Percentiles rank a stretch among this genome's conserved stretches.
Evolutionary conservation across 2,888 invertebrate species (phyloP).

Genomic region (Drosophila hamatofila): DNA sequence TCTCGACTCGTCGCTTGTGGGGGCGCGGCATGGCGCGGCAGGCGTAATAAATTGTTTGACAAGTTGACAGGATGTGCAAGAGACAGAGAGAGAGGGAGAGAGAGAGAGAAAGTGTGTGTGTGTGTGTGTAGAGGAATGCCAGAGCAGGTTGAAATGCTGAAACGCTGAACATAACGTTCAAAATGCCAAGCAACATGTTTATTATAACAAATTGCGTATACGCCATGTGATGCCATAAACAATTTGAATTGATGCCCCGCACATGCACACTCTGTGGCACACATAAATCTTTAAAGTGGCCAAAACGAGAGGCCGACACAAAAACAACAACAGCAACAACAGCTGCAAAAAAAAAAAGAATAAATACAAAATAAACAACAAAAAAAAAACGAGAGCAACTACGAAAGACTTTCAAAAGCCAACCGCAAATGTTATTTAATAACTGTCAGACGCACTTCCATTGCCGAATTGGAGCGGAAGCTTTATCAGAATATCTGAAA

Average conservation of each 20-base stretch:
- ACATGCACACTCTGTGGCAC: constrained; percentile 14
- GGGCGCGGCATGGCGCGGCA: constrained; percentile 21
- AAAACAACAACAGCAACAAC: not conserved
- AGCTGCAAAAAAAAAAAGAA: not conserved
- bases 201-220: constrained; percentile 79
- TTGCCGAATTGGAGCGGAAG: constrained; percentile 23
- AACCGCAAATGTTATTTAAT: constrained; percentile 59
- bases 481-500: constrained; percentile 18
- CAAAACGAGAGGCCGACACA: constrained; percentile 35
- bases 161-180: constrained; percentile 12
- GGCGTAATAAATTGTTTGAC: constrained; percentile 76
- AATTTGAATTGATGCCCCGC: constrained; percentile 68
- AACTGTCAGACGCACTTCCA: constrained; percentile 45
- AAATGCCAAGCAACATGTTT: constrained; percentile 73
- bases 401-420: not conserved
- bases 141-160: constrained; percentile 18
- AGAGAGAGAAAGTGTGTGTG: constrained; percentile 3
- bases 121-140: not conserved
- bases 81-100: not conserved
- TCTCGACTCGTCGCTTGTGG: not conserved
- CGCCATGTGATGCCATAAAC: constrained; percentile 72
- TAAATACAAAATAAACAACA: too few species aligned
- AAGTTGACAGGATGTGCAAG: constrained; percentile 67
- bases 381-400: not conserved
- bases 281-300: constrained; percentile 66